Base-by-base conservation (phyloP, 2,797 vertebrate genomes). In the Acridotheres tristis region DNA sequence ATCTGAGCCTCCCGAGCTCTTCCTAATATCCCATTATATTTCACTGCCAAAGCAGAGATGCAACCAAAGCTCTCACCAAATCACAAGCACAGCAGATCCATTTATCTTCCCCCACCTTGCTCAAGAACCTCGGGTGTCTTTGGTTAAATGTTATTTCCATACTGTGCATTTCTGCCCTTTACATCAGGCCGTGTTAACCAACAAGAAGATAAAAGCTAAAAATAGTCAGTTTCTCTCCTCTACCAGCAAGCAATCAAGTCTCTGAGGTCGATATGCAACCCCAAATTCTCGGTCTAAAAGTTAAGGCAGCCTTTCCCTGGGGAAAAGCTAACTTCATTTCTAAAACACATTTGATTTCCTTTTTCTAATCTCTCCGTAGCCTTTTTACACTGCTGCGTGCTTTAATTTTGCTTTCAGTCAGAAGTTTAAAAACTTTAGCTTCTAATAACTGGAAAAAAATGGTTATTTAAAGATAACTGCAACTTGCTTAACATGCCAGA, bases 401-500 rank as follows among this genome's bases (percentile, higher is more conserved):
- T 98, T 98, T 98, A 98, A 98, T 98, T 98, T 98, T 94, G 93
- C 97, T 98, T 98, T 98, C 97, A 97, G 97, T 97, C 91, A 89
- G 97, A 97, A 98, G 97, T 98, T 98, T 98, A 97, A 97, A 98
- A 98, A 99, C 98, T 98, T 98, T 98, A 98, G 98, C 98, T 98
- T 98, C 98, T 98, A 97, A 98, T 98, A 97, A 98, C 97, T 98
- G 98, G 96, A 96, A 98, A 98, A 99, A 98, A 98, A 98, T 96
- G 98, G 98, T 98, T 97, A 98, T 98, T 98, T 98, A 98, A 98
- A 99, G 98, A 99, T 99, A 99, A 99, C 98, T 98, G 98, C 97
- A 98, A 98, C 98, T 99, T 98, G 98, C 98, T 99, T 98, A 98
- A 98, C 98, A 98, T 98, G 98, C 98, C 98, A 97, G 97, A 93